Evolutionary conservation across 2,797 vertebrate genomes (phyloP).

Genomic region (Nannoperca australis): DNA sequence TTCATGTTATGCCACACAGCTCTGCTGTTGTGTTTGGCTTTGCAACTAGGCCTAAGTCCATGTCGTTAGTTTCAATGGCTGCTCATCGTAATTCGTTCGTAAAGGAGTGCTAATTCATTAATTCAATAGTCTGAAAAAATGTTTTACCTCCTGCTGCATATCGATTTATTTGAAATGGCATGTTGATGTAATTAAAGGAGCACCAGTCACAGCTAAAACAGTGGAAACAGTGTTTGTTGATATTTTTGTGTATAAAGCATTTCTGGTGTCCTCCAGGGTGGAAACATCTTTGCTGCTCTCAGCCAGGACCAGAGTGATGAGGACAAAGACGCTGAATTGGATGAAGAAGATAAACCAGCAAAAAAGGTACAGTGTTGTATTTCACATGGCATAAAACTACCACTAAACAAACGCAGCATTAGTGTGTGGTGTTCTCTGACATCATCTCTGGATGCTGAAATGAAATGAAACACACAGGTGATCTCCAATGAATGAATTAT

Average conservation of each 20-base stretch:
- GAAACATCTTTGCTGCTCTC: conserved; percentile 92
- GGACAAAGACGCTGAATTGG: conserved; percentile 71
- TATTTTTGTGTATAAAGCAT: background rate
- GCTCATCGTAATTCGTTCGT: too few species aligned
- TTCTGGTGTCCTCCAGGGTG: conserved; percentile 78
- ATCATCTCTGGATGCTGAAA: background rate
- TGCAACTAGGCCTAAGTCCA: too few species aligned
- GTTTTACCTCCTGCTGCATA: too few species aligned
- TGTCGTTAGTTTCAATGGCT: too few species aligned
- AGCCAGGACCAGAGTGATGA: conserved; percentile 88
- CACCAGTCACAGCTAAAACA: too few species aligned
- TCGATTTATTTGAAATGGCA: background rate
- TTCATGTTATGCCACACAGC: too few species aligned
- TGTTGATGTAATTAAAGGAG: background rate
- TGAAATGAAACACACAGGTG: background rate
- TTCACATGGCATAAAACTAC: background rate
- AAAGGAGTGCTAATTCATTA: too few species aligned
- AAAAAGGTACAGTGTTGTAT: conserved; percentile 65
- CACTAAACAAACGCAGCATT: background rate
- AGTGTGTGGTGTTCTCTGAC: background rate
- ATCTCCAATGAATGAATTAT: too few species aligned
- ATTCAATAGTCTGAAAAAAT: too few species aligned
- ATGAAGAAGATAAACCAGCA: conserved; percentile 69
- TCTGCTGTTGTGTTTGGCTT: too few species aligned
- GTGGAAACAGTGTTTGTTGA: too few species aligned